A percentile compares a stretch with the other conserved stretches of the same genome.
These are phyloP conservation scores for Acrobasis repandana DNA, from an alignment of 2,888 invertebrate genomes.

Conservation along the genomic window DNA sequence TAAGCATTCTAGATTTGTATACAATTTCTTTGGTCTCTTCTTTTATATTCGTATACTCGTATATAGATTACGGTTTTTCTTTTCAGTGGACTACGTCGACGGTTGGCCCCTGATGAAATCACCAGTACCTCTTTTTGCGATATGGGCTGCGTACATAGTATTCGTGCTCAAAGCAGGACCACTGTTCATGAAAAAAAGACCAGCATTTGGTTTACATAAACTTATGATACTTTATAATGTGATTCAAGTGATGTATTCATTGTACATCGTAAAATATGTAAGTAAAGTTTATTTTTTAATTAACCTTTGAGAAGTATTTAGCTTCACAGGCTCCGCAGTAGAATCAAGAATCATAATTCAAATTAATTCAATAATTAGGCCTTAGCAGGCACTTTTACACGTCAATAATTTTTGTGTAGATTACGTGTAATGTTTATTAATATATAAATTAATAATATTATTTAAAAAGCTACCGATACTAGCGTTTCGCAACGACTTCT, in stretches of 20 bases:
- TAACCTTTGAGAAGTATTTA: not conserved
- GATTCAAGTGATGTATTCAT: conserved; percentile 92
- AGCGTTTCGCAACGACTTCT: too few relatives aligned
- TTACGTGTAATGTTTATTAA: too few relatives aligned
- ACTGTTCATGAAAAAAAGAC: conserved; percentile 91
- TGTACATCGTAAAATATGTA: conserved; percentile 92
- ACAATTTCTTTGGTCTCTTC: too few relatives aligned
- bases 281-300: not conserved
- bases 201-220: conserved; percentile 89
- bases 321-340: too few relatives aligned
- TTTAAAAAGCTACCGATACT: too few relatives aligned
- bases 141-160: conserved; percentile 85
- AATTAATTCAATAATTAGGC: too few relatives aligned
- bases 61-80: conserved; percentile 18
- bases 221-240: conserved; percentile 92
- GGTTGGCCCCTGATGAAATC: conserved; percentile 85
- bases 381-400: too few relatives aligned
- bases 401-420: too few relatives aligned
- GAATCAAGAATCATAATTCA: too few relatives aligned
- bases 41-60: too few relatives aligned
- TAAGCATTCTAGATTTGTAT: too few relatives aligned
- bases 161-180: conserved; percentile 91
- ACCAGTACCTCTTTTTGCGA: conserved; percentile 80
- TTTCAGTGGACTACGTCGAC: conserved; percentile 85
- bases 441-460: too few relatives aligned